Percentiles rank a stretch among this genome's conserved stretches.
Conservation (phyloP, 2,797 vertebrate genomes). For the Crenuchus spilurus region DNA sequence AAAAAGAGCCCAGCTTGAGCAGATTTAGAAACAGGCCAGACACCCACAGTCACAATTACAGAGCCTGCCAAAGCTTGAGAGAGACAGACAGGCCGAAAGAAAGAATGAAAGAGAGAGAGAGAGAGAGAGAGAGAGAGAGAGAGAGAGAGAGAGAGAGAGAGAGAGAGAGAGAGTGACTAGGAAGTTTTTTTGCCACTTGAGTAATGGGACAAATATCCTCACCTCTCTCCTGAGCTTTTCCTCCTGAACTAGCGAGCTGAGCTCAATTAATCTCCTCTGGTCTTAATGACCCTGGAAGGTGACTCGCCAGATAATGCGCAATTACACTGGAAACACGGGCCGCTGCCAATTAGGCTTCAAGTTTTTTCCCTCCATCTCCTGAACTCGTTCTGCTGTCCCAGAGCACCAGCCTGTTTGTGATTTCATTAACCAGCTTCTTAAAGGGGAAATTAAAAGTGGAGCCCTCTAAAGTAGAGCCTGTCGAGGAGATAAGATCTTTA, state of each 20-base stretch:
- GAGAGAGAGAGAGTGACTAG: slow-evolving; percentile 18
- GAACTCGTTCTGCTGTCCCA: slow-evolving; percentile 69
- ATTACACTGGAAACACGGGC: slow-evolving; percentile 80
- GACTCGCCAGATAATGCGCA: slow-evolving; percentile 81
- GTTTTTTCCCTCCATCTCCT: slow-evolving; percentile 68
- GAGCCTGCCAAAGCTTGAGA: slow-evolving; percentile 46
- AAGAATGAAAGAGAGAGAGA: slow-evolving; percentile 1
- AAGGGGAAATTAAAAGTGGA: slow-evolving; percentile 74
- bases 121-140: slow-evolving; percentile 5
- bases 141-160: background rate
- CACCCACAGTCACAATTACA: slow-evolving; percentile 51
- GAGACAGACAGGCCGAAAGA: slow-evolving; percentile 13
- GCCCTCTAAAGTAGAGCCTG: slow-evolving; percentile 64
- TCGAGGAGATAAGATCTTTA: slow-evolving; percentile 52
- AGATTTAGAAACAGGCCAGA: slow-evolving; percentile 56
- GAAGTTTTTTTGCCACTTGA: slow-evolving; percentile 67
- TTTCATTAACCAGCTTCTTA: slow-evolving; percentile 81
- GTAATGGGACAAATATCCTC: slow-evolving; percentile 77
- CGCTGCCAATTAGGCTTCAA: slow-evolving; percentile 81
- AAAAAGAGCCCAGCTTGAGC: slow-evolving; percentile 8
- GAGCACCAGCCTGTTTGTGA: slow-evolving; percentile 76
- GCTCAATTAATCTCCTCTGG: slow-evolving; percentile 81
- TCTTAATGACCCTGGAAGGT: slow-evolving; percentile 83
- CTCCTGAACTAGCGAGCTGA: slow-evolving; percentile 59
- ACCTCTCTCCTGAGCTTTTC: slow-evolving; percentile 55